Evolutionary conservation across 2,797 vertebrate species (phyloP).

Genomic region (Harpagifer antarcticus): DNA sequence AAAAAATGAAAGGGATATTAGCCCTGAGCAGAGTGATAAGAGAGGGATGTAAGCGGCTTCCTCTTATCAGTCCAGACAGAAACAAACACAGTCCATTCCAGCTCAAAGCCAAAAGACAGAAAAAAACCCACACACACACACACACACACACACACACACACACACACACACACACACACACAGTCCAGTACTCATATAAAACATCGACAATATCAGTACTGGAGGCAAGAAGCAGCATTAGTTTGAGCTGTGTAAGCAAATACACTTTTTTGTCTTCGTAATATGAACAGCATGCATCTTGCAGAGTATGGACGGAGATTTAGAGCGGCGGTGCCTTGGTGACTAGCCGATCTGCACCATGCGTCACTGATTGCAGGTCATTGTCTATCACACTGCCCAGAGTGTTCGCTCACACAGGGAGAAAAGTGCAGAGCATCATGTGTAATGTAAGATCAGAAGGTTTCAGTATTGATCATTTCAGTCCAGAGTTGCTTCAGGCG

Average conservation of each 20-base stretch:
- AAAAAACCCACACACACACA: conserved; percentile 37
- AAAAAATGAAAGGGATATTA: conserved; percentile 78
- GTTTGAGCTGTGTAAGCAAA: conserved; percentile 64
- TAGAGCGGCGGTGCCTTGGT: conserved; percentile 7
- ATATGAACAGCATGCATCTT: not conserved
- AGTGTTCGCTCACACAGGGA: not conserved
- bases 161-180: conserved; percentile 12
- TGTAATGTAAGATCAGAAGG: conserved; percentile 59
- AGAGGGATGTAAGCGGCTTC: conserved; percentile 79
- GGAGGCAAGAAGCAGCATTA: conserved; percentile 26
- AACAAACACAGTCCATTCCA: conserved; percentile 73
- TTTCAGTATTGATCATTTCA: conserved; percentile 40
- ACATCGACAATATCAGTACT: conserved; percentile 45
- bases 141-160: conserved; percentile 49
- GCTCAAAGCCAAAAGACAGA: conserved; percentile 66
- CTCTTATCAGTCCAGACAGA: conserved; percentile 82
- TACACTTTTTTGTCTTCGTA: conserved; percentile 1
- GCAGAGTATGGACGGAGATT: conserved; percentile 13
- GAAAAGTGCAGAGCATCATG: conserved; percentile 14
- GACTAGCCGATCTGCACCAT: conserved; percentile 1
- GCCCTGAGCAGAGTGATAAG: conserved; percentile 81
- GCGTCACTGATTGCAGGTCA: not conserved
- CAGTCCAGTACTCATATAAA: conserved; percentile 28
- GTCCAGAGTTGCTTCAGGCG: conserved; percentile 42
- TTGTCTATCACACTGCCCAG: conserved; percentile 1